Base-by-base conservation (phyloP, 2,113 vertebrate species). In the Alligator mississippiensis region DNA sequence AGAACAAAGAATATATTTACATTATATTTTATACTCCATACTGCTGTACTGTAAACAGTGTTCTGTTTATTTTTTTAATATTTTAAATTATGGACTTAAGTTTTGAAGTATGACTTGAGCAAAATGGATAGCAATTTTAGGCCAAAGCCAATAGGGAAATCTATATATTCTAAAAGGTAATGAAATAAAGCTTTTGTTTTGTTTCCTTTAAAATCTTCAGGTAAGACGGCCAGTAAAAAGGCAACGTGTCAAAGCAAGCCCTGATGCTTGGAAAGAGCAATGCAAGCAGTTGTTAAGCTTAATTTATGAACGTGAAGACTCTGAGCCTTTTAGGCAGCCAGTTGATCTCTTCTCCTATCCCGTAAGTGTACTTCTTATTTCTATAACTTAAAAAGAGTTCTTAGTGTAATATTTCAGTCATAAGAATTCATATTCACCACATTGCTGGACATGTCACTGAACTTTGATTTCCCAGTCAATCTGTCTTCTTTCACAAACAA, bases 281-380 rank as follows among this genome's bases (percentile, higher is more conserved):
- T 99, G 99, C 96, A 97, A 98, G 94, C 99, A 99, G 76, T 97
- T 99, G 59, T 82, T 99, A 90, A 98, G 98, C 70, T 97, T 98
- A 58, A 99, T 99, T 97, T 98, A 98, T 58, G 97, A 98, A 89
- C 98, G 98, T n/a, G 97, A 98, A 55, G 99, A 99, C 90, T 99
- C 99, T 0, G 98, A 99, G 90, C 99, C 99, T 1, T 99, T 99
- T 95, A 98, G 99, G 58, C 99, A 98, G 92, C 98, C 99, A 0
- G 98, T 98, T 30, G 99, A 99, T 97, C 98, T 98, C 87, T 98
- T 99, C 84, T 98, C 98, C 80, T 98, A 99, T 80, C 98, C 98
- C 92, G 99, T 99, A 96, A 98, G 97, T 82, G 60, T 74, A 84
- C 4, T 55, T 86, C 58, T 59, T 13, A 5, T 38, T n/a, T 27